Base-by-base conservation (phyloP, 2,113 vertebrate genomes). In the Malurus alboscapulatus region DNA sequence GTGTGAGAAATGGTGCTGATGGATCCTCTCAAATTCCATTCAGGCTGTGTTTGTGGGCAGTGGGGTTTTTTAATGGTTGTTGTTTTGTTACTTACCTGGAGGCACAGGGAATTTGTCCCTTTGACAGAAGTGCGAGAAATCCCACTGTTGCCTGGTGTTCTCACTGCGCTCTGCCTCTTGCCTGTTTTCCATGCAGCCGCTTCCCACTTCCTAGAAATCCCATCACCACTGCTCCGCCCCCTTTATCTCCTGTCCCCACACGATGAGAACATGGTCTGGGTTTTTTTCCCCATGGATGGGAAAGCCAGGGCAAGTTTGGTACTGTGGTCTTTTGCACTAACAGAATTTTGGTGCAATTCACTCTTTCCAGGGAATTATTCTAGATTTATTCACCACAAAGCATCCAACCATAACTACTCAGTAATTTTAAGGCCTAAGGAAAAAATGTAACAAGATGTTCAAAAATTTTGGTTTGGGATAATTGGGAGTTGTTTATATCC, bases 301-400 rank as follows among this genome's bases (percentile, higher is more conserved):
- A 92, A 86, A 73, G 38, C 87, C 58, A 75, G 84, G 69, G 66
- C 50, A 77, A 90, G 40, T 34, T 76, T 34, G 89, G 72, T 50
- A 14, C 72, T 95, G 87, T 94, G 90, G 89, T 96, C 90, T 89
- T 71, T 53, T 75, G 76, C 71, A 62, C 81, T 90, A 91, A 92
- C 32, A 90, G 40, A 55, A 69, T 78, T 85, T 80, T 2, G 8
- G 45, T 44, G 82, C 87, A 93, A 26, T 96, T 97, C 89, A 83
- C 66, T 94, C 96, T 97, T 97, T 97, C 95, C 93, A 97, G 93
- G 96, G 96, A 97, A 97, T 96, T 95, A 84, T 84, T 96, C 73
- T 87, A 87, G 89, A 96, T 97, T 96, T 95, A 93, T 94, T 97
- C 93, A 96, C 95, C 96, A 92, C 94, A 91, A 93, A 97, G 92